Percentiles rank a stretch among this genome's conserved stretches.
These are phyloP conservation scores for Sylvilagus bachmani DNA, from an alignment of 2,113 vertebrate species.

Conservation along the genomic window DNA sequence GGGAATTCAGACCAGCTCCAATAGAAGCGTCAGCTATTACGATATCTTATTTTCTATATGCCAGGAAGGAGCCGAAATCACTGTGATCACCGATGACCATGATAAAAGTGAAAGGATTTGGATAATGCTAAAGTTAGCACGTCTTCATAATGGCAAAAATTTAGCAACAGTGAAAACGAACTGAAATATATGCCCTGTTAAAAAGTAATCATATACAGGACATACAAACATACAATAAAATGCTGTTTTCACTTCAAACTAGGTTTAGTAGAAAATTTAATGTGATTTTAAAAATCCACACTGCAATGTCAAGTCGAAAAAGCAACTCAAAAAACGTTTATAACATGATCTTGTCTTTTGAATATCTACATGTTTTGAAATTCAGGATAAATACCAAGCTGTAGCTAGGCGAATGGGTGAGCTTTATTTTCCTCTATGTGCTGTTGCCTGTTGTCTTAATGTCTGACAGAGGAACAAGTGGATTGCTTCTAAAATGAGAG, in stretches of 20 bases:
- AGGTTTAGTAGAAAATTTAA: conserved; percentile 27
- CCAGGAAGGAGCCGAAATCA: not conserved
- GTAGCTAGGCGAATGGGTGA: not conserved
- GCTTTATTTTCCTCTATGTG: not conserved
- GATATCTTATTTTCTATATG: not conserved
- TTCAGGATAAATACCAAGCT: not conserved
- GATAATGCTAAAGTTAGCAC: not conserved
- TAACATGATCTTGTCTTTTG: not conserved
- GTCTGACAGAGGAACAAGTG: not conserved
- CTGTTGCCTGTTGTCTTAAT: not conserved
- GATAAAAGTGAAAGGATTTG: not conserved
- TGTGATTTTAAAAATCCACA: not conserved
- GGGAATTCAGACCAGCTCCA: not conserved
- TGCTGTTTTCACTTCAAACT: conserved; percentile 12
- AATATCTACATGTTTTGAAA: not conserved
- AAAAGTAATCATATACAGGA: not conserved
- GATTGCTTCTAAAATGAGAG: conserved; percentile 13
- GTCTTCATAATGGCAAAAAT: not conserved
- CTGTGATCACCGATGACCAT: not conserved
- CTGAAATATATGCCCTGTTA: not conserved
- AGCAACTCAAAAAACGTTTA: conserved; percentile 12
- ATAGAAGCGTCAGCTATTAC: not conserved
- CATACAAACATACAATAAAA: not conserved
- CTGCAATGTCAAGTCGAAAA: not conserved
- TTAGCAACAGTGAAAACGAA: conserved; percentile 3